A percentile compares a stretch with the other conserved stretches of the same genome.
phyloP scores from a whole-genome alignment of 2,888 invertebrate genomes.

The Hirtodrosophila histrioides region DNA sequence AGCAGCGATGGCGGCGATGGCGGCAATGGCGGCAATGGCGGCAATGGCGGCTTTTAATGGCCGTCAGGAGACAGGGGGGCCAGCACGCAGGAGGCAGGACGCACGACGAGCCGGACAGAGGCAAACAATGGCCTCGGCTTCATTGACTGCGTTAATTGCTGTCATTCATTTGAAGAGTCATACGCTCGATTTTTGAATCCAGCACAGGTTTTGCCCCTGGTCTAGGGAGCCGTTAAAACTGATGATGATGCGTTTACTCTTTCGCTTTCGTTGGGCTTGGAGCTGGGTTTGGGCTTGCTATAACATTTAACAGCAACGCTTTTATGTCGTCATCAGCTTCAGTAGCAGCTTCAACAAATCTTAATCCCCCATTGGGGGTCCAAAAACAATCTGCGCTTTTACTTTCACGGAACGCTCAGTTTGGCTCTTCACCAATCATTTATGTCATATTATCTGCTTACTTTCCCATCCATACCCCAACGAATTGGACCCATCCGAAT shows the following conservation, averaged over 20 bases:
- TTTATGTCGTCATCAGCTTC: conserved; percentile 50
- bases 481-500: conserved; percentile 19
- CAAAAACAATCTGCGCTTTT: conserved; percentile 55
- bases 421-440: conserved; percentile 42
- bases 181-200: conserved; percentile 58
- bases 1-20: conserved; percentile 31
- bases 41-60: conserved; percentile 64
- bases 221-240: conserved; percentile 65
- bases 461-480: conserved; percentile 19
- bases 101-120: conserved; percentile 10
- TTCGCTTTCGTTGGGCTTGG: conserved; percentile 49
- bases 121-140: conserved; percentile 68
- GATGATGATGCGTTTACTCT: conserved; percentile 73
- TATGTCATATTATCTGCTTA: conserved; percentile 65
- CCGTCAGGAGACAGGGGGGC: conserved; percentile 2
- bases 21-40: conserved; percentile 55
- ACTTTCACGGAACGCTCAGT: conserved; percentile 31
- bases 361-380: conserved; percentile 41
- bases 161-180: conserved; percentile 79
- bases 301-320: conserved; percentile 51
- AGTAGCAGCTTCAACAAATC: conserved; percentile 40
- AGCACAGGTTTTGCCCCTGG: conserved; percentile 16
- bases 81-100: background rate
- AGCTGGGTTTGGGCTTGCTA: conserved; percentile 21
- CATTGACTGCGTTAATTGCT: conserved; percentile 80